A percentile compares a stretch with the other conserved stretches of the same genome.
Evolutionary conservation across 2,888 invertebrate genomes (phyloP).

Genomic region (Melieria omissa): DNA sequence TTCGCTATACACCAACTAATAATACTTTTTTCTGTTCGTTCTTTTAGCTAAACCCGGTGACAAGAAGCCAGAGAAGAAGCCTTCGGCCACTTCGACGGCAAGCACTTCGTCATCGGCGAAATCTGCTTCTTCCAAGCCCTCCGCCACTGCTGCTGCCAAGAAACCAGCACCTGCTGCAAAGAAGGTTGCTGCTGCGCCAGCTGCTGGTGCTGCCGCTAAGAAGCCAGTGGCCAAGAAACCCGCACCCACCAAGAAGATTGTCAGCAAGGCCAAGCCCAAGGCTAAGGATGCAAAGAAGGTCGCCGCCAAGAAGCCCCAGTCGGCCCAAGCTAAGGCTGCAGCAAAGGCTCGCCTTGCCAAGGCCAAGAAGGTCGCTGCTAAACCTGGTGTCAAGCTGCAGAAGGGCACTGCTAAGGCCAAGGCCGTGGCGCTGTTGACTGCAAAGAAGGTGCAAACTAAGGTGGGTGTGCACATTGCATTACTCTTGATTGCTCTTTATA

Average conservation of each 20-base stretch:
- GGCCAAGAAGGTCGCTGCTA: conserved; percentile 60
- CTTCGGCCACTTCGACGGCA: conserved; percentile 62
- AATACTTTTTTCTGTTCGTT: conserved; percentile 19
- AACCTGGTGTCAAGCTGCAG: conserved; percentile 63
- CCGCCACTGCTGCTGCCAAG: conserved; percentile 58
- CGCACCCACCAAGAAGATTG: conserved; percentile 60
- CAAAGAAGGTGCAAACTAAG: conserved; percentile 87
- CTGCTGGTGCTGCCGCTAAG: conserved; percentile 68
- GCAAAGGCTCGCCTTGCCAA: conserved; percentile 66
- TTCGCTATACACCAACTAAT: conserved; percentile 26
- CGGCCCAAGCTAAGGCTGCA: conserved; percentile 63
- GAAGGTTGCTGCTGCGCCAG: conserved; percentile 58
- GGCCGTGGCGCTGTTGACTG: conserved; percentile 75
- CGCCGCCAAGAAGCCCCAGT: conserved; percentile 65
- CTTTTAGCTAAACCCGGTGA: conserved; percentile 70
- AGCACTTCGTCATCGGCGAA: conserved; percentile 64
- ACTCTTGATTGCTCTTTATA: not conserved
- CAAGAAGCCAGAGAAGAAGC: conserved; percentile 70
- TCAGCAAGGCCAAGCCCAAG: conserved; percentile 59
- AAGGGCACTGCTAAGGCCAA: conserved; percentile 71
- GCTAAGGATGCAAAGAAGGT: conserved; percentile 64
- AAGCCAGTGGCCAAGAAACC: conserved; percentile 65
- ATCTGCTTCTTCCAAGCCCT: conserved; percentile 59
- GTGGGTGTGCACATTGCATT: conserved; percentile 66
- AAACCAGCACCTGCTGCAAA: conserved; percentile 58